phyloP scores from a whole-genome alignment of 2,113 vertebrate genomes.

The Mustela lutreola region DNA sequence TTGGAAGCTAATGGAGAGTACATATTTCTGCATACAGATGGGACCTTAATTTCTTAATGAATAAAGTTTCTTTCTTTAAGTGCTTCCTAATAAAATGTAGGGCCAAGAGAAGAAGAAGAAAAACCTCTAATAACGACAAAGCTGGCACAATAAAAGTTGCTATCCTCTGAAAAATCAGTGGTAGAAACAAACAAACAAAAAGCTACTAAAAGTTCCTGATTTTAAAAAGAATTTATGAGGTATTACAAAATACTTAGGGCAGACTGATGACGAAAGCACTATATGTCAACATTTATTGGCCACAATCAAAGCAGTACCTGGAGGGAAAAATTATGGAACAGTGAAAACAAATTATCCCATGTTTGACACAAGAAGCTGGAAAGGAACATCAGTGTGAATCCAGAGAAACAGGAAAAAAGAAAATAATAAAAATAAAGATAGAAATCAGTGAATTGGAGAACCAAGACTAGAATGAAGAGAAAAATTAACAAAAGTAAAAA shows the following conservation, averaged over 20 bases:
- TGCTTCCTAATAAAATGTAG: slow-evolving; percentile 26
- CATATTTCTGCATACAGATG: not conserved
- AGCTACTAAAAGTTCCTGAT: not conserved
- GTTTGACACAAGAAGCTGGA: not conserved
- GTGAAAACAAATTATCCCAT: not conserved
- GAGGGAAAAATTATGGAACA: not conserved
- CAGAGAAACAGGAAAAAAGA: not conserved
- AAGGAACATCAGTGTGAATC: not conserved
- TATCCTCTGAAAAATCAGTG: slow-evolving; percentile 38
- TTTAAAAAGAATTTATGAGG: slow-evolving; percentile 46
- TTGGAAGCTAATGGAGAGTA: not conserved
- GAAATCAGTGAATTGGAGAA: not conserved
- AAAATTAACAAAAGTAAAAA: not conserved
- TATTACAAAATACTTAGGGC: not conserved
- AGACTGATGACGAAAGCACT: not conserved
- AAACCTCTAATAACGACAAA: not conserved
- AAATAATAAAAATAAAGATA: not conserved
- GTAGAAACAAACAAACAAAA: slow-evolving; percentile 64
- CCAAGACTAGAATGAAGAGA: not conserved
- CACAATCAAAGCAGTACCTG: slow-evolving; percentile 24
- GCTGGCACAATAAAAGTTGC: slow-evolving; percentile 20
- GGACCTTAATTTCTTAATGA: slow-evolving; percentile 52
- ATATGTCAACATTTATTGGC: not conserved
- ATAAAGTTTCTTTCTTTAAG: slow-evolving; percentile 21
- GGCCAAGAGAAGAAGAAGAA: not conserved